Evolutionary conservation across 2,888 invertebrate species (phyloP).

Genomic region (Linyphia triangularis): DNA sequence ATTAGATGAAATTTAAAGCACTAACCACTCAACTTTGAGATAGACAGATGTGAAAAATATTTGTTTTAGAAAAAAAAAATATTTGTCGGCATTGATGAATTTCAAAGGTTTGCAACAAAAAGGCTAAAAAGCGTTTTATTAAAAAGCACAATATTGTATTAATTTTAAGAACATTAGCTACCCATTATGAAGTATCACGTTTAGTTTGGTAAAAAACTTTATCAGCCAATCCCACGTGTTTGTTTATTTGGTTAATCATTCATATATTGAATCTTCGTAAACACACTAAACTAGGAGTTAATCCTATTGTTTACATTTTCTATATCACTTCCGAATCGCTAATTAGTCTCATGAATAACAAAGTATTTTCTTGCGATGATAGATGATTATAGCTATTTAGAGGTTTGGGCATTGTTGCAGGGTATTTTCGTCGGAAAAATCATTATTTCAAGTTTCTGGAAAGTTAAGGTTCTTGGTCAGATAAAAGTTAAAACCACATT

Average conservation of each 20-base stretch:
- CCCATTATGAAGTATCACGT: slow-evolving; percentile 18
- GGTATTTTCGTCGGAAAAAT: not conserved
- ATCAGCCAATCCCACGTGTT: slow-evolving; percentile 42
- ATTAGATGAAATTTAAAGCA: no score
- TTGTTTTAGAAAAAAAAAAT: no score
- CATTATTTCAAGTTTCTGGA: not conserved
- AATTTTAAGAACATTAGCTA: not conserved
- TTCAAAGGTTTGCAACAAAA: no score
- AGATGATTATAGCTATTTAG: slow-evolving; percentile 42
- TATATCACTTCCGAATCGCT: slow-evolving; percentile 9
- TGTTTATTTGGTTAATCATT: slow-evolving; percentile 54
- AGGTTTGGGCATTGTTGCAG: not conserved
- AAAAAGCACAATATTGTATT: no score
- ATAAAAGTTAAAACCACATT: not conserved
- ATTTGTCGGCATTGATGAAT: no score
- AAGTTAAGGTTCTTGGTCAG: not conserved
- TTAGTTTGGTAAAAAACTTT: slow-evolving; percentile 13
- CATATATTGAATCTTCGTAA: slow-evolving; percentile 15
- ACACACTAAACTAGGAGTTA: slow-evolving; percentile 20
- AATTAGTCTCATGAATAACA: slow-evolving; percentile 46
- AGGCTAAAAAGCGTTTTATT: no score
- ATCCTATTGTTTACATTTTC: slow-evolving; percentile 56
- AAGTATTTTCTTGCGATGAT: slow-evolving; percentile 24
- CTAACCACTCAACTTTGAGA: no score
- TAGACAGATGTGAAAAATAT: no score